phyloP scores from a whole-genome alignment of 2,888 invertebrate genomes.

The Morpho helenor region DNA sequence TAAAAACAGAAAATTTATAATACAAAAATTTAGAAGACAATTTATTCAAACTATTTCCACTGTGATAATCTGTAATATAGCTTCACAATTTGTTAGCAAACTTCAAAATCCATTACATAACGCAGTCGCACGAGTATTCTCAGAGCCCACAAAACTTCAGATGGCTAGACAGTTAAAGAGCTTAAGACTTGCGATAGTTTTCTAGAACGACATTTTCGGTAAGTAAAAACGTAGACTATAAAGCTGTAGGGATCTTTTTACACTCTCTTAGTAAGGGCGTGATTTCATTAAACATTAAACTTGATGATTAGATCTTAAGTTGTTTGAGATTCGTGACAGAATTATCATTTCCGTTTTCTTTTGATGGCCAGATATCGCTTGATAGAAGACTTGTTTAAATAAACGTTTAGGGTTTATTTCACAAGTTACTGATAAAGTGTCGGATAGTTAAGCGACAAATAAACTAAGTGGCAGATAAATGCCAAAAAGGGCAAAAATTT shows the following conservation, averaged over 20 bases:
- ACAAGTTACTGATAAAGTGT: no score
- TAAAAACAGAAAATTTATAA: no score
- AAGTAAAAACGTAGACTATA: constrained; percentile 27
- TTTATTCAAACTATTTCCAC: background rate
- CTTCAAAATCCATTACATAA: constrained; percentile 17
- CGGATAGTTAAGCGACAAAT: no score
- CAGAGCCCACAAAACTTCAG: constrained; percentile 10
- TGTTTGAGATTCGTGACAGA: background rate
- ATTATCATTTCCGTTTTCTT: no score
- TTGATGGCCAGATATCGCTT: no score
- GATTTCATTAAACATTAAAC: constrained; percentile 1
- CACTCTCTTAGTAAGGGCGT: background rate
- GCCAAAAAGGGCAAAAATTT: no score
- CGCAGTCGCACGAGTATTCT: constrained; percentile 18
- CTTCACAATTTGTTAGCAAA: constrained; percentile 11
- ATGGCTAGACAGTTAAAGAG: constrained; percentile 15
- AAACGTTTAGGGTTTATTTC: no score
- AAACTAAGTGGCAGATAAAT: no score
- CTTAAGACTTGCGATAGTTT: constrained; percentile 16
- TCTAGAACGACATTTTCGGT: constrained; percentile 15
- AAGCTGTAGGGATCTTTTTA: constrained; percentile 13
- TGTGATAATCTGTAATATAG: background rate
- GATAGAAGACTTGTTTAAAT: no score
- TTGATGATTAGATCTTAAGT: background rate
- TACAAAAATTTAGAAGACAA: no score